phyloP scores from a whole-genome alignment of 2,113 vertebrate species.

The Cyanoramphus novaezelandiae region DNA sequence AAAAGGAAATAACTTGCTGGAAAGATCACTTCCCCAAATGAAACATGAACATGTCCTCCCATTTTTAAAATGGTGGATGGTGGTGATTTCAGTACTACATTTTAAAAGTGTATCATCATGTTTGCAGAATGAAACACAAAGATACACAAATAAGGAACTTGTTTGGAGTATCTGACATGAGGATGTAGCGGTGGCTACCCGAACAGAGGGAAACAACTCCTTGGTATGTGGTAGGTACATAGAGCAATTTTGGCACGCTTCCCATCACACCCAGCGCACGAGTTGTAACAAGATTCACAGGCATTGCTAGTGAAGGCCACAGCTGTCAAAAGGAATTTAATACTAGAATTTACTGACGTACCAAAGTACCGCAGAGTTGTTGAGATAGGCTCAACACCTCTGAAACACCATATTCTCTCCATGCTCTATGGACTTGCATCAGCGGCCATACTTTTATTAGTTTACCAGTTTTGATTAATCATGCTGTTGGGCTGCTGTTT shows the following conservation, averaged over 20 bases:
- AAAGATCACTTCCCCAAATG: not conserved
- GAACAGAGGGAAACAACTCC: not conserved
- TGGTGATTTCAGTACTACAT: not conserved
- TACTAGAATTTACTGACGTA: not conserved
- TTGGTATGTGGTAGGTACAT: not conserved
- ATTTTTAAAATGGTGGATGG: not conserved
- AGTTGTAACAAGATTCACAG: not conserved
- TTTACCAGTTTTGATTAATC: not conserved
- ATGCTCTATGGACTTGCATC: not conserved
- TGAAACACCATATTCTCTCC: not conserved
- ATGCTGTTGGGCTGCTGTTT: not conserved
- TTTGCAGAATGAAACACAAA: not conserved
- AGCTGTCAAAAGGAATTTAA: fast-evolving
- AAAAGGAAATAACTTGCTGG: not conserved
- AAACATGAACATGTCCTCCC: fast-evolving
- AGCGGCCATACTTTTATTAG: not conserved
- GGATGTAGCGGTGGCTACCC: not conserved
- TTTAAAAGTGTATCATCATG: fast-evolving
- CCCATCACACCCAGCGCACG: not conserved
- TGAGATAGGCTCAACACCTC: not conserved
- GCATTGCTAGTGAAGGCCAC: not conserved
- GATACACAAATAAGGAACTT: not conserved
- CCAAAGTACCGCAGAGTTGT: not conserved
- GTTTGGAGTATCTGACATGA: not conserved
- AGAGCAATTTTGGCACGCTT: not conserved